phyloP scores from a whole-genome alignment of 2,113 vertebrate genomes.

The Chelonoidis abingdonii region DNA sequence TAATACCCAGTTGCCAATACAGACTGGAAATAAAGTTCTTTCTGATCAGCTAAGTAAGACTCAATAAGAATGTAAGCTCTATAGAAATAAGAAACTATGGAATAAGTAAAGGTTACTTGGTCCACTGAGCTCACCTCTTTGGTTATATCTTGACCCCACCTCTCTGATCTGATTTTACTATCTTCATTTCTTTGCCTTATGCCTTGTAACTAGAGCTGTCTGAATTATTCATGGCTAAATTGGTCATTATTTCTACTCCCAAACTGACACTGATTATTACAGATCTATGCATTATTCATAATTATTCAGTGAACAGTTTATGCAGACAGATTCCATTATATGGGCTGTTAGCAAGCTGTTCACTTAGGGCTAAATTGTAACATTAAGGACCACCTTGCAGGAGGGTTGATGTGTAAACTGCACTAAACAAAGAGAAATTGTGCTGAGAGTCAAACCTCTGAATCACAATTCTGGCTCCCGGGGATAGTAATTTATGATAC shows the following conservation, averaged over 20 bases:
- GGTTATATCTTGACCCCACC: not conserved
- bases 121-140: not conserved
- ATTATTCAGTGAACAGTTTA: not conserved
- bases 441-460: not conserved
- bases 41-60: not conserved
- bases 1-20: too few relatives aligned
- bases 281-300: constrained; percentile 21
- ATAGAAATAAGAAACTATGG: not conserved
- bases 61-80: not conserved
- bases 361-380: not conserved
- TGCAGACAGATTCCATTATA: not conserved
- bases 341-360: not conserved
- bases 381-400: not conserved
- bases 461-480: not conserved
- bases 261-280: not conserved
- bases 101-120: not conserved
- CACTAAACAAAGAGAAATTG: not conserved
- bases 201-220: not conserved
- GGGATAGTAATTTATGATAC: not conserved
- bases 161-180: not conserved
- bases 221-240: not conserved
- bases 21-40: accelerated
- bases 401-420: not conserved
- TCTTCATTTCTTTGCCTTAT: not conserved
- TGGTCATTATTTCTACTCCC: not conserved